These are phyloP conservation scores for Imbricaverruca yamaguchii DNA, from an alignment of 2,888 invertebrate species.

Conservation along the genomic window DNA sequence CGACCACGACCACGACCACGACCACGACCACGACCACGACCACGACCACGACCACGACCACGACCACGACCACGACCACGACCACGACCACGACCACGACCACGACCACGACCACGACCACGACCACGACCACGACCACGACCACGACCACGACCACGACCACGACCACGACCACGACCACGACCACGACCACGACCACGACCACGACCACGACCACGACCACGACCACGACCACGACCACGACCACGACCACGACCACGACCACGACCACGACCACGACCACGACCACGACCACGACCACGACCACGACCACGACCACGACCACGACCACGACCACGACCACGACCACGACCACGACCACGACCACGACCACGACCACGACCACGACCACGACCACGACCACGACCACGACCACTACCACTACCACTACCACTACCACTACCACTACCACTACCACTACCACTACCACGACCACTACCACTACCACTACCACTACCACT, in stretches of 20 bases:
- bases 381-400: neutral
- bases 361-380: neutral
- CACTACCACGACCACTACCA: neutral
- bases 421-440: neutral
- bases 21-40: too few relatives aligned
- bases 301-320: neutral
- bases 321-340: neutral
- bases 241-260: neutral
- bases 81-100: too few relatives aligned
- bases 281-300: neutral
- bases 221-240: neutral
- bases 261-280: neutral
- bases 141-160: too few relatives aligned
- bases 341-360: neutral
- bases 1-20: too few relatives aligned
- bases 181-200: neutral
- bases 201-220: neutral
- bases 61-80: too few relatives aligned
- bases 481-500: slow-evolving; percentile 1
- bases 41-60: too few relatives aligned
- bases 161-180: neutral
- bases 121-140: too few relatives aligned
- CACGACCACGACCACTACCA: neutral
- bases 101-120: too few relatives aligned
- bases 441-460: neutral